A percentile compares a stretch with the other conserved stretches of the same genome.
phyloP scores from a whole-genome alignment of 2,113 vertebrate genomes.

The Chionis minor region DNA sequence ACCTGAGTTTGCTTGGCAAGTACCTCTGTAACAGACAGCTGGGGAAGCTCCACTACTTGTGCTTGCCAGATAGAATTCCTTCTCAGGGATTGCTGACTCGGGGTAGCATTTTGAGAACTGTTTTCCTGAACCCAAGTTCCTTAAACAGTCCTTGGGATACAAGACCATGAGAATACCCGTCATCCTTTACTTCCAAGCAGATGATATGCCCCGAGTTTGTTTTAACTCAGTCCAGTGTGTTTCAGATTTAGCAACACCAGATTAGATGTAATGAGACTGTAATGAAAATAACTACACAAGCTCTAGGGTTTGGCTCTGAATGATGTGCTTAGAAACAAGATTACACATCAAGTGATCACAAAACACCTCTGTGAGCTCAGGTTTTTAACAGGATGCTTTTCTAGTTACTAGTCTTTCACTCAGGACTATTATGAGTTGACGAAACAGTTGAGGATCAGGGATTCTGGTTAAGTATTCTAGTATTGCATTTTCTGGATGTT shows the following conservation, averaged over 20 bases:
- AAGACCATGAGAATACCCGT: not conserved
- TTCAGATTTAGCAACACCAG: not conserved
- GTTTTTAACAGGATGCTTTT: not conserved
- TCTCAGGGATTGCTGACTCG: not conserved
- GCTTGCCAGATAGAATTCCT: not conserved
- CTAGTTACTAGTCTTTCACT: not conserved
- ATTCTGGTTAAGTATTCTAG: not conserved
- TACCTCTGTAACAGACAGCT: too few relatives aligned
- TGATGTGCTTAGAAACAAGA: not conserved
- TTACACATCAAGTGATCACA: not conserved
- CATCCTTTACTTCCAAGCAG: not conserved
- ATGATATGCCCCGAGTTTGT: not conserved
- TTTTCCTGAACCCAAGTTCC: not conserved
- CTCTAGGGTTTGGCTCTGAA: not conserved
- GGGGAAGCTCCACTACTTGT: not conserved
- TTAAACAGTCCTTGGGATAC: not conserved
- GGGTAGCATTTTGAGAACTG: fast-evolving
- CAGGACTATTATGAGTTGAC: not conserved
- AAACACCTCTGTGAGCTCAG: not conserved
- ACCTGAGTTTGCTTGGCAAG: not conserved
- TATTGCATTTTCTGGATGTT: not conserved
- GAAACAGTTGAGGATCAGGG: not conserved
- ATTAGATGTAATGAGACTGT: not conserved
- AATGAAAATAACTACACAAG: not conserved
- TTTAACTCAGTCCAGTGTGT: not conserved